A percentile compares a stretch with the other conserved stretches of the same genome.
Evolutionary conservation across 2,888 invertebrate species (phyloP).

Genomic region (Dasysyrphus albostriatus): DNA sequence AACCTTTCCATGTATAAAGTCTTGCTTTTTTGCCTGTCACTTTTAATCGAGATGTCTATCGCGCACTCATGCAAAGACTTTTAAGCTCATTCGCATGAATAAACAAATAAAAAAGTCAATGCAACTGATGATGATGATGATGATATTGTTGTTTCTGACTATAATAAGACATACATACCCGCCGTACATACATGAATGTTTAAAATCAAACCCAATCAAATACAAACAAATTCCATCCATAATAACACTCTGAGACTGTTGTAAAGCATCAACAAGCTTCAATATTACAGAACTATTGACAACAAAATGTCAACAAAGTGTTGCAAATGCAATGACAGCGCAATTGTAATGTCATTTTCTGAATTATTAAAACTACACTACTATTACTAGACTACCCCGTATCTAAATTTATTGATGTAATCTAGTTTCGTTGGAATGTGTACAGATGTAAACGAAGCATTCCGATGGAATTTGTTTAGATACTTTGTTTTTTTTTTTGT

Average conservation of each 20-base stretch:
- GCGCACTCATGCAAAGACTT: background rate
- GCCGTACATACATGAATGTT: background rate
- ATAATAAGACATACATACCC: background rate
- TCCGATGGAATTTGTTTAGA: constrained; percentile 17
- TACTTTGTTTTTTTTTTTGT: background rate
- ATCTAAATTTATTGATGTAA: constrained; percentile 19
- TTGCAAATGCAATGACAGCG: constrained; percentile 27
- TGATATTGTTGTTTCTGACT: background rate
- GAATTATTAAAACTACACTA: constrained; percentile 20
- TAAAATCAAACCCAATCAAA: background rate
- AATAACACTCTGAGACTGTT: background rate
- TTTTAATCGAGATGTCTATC: constrained; percentile 17
- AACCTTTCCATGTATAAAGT: background rate
- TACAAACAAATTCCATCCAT: background rate
- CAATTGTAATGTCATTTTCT: constrained; percentile 12
- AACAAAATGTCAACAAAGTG: constrained; percentile 29
- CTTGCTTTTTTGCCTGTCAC: background rate
- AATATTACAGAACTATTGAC: constrained; percentile 16
- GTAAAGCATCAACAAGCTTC: constrained; percentile 3
- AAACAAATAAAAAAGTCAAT: constrained; percentile 15
- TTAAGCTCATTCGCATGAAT: constrained; percentile 21
- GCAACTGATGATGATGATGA: background rate
- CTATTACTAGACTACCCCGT: background rate
- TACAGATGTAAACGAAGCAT: background rate
- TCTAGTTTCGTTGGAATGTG: constrained; percentile 7